Base-by-base conservation (phyloP, 2,113 vertebrate species). In the Cephalophus harveyi region DNA sequence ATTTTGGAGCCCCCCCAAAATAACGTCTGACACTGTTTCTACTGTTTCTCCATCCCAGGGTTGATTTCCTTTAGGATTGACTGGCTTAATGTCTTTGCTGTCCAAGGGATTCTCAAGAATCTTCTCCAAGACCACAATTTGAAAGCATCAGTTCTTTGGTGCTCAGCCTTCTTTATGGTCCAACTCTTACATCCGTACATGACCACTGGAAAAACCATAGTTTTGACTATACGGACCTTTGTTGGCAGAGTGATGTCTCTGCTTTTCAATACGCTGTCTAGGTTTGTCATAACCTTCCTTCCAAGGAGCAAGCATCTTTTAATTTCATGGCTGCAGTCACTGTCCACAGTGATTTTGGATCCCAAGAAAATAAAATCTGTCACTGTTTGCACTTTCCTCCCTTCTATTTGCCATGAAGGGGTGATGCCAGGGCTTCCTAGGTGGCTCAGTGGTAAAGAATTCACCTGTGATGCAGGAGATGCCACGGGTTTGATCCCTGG, bases 401-500 rank as follows among this genome's bases (percentile, higher is more conserved):
- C 12, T 76, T 40, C 71, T 27, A 4, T 76, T 27, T 76, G 40
- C 11, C 40, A 76, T 76, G 12, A 43, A 7, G 40, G 43, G 40
- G 71, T 76, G 40, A 76, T 27, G 71, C 71, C 71, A 76, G 21
- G 36, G 12, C 67, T 40, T 74, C 19, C 67, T 74, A n/a, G n/a
- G n/a, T 74, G 19, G n/a, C 67, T 74, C 67, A 74, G 67, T 40
- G 67, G n/a, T 40, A 40, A 74, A 74, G n/a, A 74, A 74, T 74
- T 40, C n/a, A 74, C 19, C 67, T 40, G n/a, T 23, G n/a, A 74
- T 74, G n/a, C 19, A 74, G 2, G 67, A 40, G 67, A 74, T 23
- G 2, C n/a, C n/a, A 74, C 0, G 5, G n/a, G n/a, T 71, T 71
- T 12, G n/a, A 40, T 40, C 19, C n/a, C n/a, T 40, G 67, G n/a